Evolutionary conservation across 2,113 vertebrate species (phyloP).

Genomic region (Stomatorhinus ivindoensis): DNA sequence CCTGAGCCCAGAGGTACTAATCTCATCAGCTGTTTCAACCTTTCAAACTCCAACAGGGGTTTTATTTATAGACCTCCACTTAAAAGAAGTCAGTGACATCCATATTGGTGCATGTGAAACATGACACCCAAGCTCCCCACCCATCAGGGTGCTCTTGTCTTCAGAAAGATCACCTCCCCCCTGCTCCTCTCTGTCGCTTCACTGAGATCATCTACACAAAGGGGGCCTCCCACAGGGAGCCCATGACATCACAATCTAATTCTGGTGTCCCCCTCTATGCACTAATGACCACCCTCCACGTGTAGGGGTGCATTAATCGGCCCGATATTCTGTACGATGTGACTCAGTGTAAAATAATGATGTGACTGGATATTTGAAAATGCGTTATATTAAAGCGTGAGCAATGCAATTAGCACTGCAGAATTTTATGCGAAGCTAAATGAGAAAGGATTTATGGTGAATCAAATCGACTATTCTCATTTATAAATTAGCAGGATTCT

Average conservation of each 20-base stretch:
- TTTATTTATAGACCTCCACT: conserved; percentile 72
- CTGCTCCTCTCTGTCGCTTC: neutral
- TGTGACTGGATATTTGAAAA: neutral
- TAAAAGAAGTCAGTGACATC: conserved; percentile 42
- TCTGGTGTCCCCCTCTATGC: neutral
- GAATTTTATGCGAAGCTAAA: neutral
- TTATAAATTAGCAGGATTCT: neutral
- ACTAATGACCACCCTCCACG: neutral
- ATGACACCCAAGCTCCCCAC: conserved; percentile 33
- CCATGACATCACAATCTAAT: conserved; percentile 1
- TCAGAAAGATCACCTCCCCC: conserved; percentile 18
- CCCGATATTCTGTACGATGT: neutral
- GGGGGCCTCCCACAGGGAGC: neutral
- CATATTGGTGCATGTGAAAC: conserved; percentile 53
- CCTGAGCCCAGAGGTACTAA: conserved; percentile 25
- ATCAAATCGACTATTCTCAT: neutral
- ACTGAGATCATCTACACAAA: neutral
- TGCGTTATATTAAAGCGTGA: neutral
- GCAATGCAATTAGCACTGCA: neutral
- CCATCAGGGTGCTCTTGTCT: conserved; percentile 33
- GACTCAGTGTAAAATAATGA: neutral
- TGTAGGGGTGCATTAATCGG: neutral
- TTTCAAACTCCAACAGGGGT: conserved; percentile 49
- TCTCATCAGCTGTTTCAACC: conserved; percentile 55
- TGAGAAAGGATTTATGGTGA: neutral